Evolutionary conservation across 2,797 vertebrate species (phyloP), one percentile per base, ranked within the genome.

Genomic region (Lacerta viridis): DNA sequence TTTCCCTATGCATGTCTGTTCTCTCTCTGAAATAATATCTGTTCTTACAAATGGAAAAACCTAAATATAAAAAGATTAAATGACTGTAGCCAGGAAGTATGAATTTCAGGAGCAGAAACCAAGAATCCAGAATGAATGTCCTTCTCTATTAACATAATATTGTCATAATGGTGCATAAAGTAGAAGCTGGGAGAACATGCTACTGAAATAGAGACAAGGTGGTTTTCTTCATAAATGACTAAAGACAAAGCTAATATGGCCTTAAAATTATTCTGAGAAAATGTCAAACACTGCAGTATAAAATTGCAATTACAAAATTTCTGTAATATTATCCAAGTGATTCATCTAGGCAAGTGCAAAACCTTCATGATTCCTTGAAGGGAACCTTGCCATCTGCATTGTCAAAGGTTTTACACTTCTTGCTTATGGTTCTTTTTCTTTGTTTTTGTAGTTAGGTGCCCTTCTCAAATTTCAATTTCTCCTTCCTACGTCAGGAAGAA

Each of bases 121-220:
- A 69, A 74, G 69, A 69, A 59, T 72, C 27, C 46, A 41, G 3
- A 50, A 50, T 61, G 64, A 43, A 76, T 13, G 72, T 46, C 39
- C 33, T 33, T 27, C 7, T 25, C 74, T 50, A 85, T 33, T 85
- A 77, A 72, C 36, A 78, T 29, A 68, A 78, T 50, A 39, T 20
- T 66, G 68, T 46, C 43, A 29, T 85, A 80, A 80, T 64, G 20
- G 18, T 80, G 61, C 55, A 23, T 36, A 64, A 66, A 64, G 33
- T 64, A 81, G 59, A 39, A 64, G 80, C 23, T 66, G 41, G 69
- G 66, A 69, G 66, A 83, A n/a, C 81, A 83, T 69, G 41, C 41
- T 83, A 46, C 43, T 33, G 33, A 72, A 84, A 72, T 55, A 15
- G n/a, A 84, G 71, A 59, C 33, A 61, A 29, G 23, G 33, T 46